Evolutionary conservation across 2,888 invertebrate species (phyloP).

Genomic region (Pycnomerus fuliginosus): DNA sequence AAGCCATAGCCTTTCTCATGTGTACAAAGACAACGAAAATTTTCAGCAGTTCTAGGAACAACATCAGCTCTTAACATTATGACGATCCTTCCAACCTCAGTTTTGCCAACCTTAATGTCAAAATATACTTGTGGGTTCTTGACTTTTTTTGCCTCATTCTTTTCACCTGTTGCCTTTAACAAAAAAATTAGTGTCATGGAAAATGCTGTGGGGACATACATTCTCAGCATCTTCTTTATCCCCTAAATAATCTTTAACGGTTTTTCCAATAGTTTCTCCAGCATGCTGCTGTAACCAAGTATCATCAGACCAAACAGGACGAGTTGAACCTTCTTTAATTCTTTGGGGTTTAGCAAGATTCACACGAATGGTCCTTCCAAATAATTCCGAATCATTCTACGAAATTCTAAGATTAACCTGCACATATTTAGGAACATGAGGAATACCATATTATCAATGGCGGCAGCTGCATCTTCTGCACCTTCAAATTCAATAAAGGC

Average conservation of each 20-base stretch:
- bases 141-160: constrained; percentile 51
- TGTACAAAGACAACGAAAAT: constrained; percentile 90
- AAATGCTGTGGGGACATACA: too few species aligned
- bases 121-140: constrained; percentile 93
- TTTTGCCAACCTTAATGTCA: constrained; percentile 89
- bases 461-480: constrained; percentile 97
- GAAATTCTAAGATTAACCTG: constrained; percentile 5
- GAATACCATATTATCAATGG: constrained; percentile 95
- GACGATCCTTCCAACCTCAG: constrained; percentile 83
- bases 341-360: constrained; percentile 97
- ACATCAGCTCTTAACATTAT: constrained; percentile 91
- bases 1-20: constrained; percentile 97
- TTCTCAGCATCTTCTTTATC: constrained; percentile 16
- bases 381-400: constrained; percentile 96
- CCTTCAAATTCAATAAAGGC: constrained; percentile 98
- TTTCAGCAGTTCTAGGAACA: constrained; percentile 93
- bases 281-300: constrained; percentile 98
- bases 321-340: constrained; percentile 91
- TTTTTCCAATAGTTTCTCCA: constrained; percentile 73
- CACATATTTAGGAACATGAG: neutral
- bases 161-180: constrained; percentile 19
- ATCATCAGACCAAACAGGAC: constrained; percentile 98
- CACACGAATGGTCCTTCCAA: constrained; percentile 92
- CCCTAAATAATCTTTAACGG: constrained; percentile 42
- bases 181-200: too few species aligned